These are phyloP conservation scores for Vicugna pacos DNA, from an alignment of 2,113 vertebrate genomes.

Conservation along the genomic window DNA sequence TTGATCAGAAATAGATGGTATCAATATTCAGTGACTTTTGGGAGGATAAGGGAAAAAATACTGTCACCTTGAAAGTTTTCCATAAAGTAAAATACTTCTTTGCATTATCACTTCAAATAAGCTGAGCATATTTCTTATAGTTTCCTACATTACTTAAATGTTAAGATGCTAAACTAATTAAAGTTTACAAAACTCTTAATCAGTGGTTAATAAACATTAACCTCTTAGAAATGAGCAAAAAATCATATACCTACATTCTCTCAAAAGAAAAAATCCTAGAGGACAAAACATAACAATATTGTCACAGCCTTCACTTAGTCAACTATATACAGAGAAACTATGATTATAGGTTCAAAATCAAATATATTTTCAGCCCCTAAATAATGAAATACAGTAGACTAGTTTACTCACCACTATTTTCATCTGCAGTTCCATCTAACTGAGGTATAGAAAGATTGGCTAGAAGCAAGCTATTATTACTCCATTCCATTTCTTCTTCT, in stretches of 20 bases:
- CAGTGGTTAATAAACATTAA: conserved; percentile 17
- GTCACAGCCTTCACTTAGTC: not conserved
- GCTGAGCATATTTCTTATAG: not conserved
- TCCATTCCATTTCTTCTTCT: conserved; percentile 98
- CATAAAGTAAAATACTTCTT: conserved; percentile 15
- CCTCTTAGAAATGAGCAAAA: conserved; percentile 38
- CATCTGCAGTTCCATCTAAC: conserved; percentile 98
- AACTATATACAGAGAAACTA: not conserved
- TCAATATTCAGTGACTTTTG: conserved; percentile 4
- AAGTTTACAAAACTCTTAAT: conserved; percentile 51
- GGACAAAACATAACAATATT: not conserved
- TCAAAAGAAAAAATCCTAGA: conserved; percentile 7
- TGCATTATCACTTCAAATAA: conserved; percentile 47
- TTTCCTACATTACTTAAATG: conserved; percentile 28
- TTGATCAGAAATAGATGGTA: conserved; percentile 54
- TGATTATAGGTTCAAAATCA: conserved; percentile 6
- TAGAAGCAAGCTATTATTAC: conserved; percentile 90
- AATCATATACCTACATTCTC: not conserved
- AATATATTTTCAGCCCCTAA: conserved; percentile 6
- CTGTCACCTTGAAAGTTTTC: not conserved
- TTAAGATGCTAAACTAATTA: conserved; percentile 42
- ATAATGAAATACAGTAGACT: conserved; percentile 46
- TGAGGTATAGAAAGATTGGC: conserved; percentile 96
- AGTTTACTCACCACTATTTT: conserved; percentile 94
- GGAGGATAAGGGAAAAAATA: not conserved